A percentile compares a stretch with the other conserved stretches of the same genome.
Evolutionary conservation across 2,888 invertebrate species (phyloP).

Genomic region (Drosophila neonasuta): DNA sequence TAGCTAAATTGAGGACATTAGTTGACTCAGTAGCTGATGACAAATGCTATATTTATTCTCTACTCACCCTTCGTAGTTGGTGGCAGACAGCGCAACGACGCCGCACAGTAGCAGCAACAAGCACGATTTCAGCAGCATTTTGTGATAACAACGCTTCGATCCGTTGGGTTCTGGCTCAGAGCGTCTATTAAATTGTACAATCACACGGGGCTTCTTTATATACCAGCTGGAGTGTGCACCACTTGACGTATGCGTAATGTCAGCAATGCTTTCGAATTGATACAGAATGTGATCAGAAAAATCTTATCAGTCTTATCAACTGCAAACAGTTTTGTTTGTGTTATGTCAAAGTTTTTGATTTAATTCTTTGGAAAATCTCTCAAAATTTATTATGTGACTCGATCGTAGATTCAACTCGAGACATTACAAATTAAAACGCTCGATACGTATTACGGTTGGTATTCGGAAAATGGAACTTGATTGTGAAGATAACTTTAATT

Average conservation of each 20-base stretch:
- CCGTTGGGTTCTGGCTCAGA: slow-evolving; percentile 45
- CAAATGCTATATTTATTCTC: neutral
- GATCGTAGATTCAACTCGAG: slow-evolving; percentile 32
- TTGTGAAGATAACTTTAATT: neutral
- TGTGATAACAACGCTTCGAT: slow-evolving; percentile 36
- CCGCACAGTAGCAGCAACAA: slow-evolving; percentile 54
- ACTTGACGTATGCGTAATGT: slow-evolving; percentile 45
- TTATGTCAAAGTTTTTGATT: slow-evolving; percentile 45
- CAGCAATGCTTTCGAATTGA: slow-evolving; percentile 28
- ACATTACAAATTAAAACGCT: slow-evolving; percentile 1
- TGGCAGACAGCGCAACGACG: slow-evolving; percentile 29
- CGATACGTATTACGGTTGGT: neutral
- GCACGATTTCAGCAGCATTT: slow-evolving; percentile 55
- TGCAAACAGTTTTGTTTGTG: slow-evolving; percentile 25
- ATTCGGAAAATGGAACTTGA: neutral
- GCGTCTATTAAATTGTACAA: slow-evolving; percentile 46
- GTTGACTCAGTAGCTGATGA: neutral
- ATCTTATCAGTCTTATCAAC: slow-evolving; percentile 56
- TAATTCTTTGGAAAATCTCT: slow-evolving; percentile 54
- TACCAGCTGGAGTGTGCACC: slow-evolving; percentile 32
- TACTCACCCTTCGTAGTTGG: slow-evolving; percentile 68
- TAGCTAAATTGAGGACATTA: slow-evolving; percentile 59
- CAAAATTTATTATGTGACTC: slow-evolving; percentile 49
- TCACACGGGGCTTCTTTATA: slow-evolving; percentile 43
- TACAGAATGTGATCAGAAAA: slow-evolving; percentile 50